A percentile compares a stretch with the other conserved stretches of the same genome.
phyloP scores from a whole-genome alignment of 2,888 invertebrate genomes.

The Drosophila kambysellisi region DNA sequence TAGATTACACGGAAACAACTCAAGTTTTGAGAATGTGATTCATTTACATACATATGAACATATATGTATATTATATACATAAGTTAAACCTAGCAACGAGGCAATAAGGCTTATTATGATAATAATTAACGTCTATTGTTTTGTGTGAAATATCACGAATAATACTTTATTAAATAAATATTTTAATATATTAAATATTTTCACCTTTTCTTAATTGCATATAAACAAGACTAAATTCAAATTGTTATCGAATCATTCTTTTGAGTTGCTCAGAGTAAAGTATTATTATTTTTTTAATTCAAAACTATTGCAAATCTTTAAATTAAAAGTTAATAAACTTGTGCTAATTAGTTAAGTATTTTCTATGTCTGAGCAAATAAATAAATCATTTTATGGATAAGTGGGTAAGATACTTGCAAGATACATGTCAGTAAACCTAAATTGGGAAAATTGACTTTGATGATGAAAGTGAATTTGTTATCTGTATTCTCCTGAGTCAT shows the following conservation, averaged over 20 bases:
- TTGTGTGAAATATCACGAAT: constrained; percentile 5
- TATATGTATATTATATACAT: neutral
- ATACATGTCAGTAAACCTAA: neutral
- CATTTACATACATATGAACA: constrained; percentile 11
- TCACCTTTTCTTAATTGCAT: neutral
- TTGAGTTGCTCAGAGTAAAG: no score
- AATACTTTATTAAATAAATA: neutral
- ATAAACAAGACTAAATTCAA: neutral
- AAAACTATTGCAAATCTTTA: no score
- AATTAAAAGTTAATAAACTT: neutral
- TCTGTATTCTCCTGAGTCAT: constrained; percentile 37
- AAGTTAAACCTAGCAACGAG: neutral
- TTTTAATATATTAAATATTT: no score
- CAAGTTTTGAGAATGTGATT: constrained; percentile 37
- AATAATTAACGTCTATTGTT: constrained; percentile 28
- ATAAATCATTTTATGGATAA: no score
- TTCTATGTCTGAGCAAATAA: no score
- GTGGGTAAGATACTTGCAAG: no score
- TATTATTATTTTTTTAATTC: no score
- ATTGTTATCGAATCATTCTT: no score
- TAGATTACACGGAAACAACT: constrained; percentile 46
- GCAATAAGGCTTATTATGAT: neutral
- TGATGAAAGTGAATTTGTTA: neutral
- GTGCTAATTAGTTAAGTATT: no score
- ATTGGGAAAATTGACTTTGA: neutral